Conservation (phyloP, 1,140 invertebrate species). For the Drosophila pseudoobscura region DNA sequence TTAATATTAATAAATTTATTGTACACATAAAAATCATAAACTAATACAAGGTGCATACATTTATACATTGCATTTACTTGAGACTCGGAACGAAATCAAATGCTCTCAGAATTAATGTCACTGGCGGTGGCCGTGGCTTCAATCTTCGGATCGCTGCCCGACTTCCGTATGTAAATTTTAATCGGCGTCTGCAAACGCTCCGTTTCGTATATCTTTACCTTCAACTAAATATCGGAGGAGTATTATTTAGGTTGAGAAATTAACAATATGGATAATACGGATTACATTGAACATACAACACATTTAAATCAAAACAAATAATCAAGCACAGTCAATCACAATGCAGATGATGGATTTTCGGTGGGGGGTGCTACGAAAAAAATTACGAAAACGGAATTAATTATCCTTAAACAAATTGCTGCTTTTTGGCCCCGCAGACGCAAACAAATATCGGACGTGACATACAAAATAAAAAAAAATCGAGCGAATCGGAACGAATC, state of each 20-base stretch:
- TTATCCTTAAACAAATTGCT: conserved; percentile 10
- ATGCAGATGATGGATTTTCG: conserved; percentile 21
- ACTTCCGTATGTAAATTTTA: conserved; percentile 56
- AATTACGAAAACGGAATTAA: conserved; percentile 18
- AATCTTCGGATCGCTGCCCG: conserved; percentile 15
- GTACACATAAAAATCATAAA: conserved; percentile 39
- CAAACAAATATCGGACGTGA: conserved; percentile 22
- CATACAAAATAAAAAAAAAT: conserved; percentile 4
- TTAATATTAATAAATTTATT: conserved; percentile 41
- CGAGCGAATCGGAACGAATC: not conserved
- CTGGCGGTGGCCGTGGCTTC: not conserved
- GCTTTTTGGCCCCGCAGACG: conserved; percentile 2
- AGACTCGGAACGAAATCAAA: conserved; percentile 30
- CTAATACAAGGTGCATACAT: conserved; percentile 40
- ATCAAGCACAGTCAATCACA: conserved; percentile 54
- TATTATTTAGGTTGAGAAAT: conserved; percentile 25
- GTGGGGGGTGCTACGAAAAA: not conserved
- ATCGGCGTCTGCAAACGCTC: conserved; percentile 66
- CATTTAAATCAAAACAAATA: conserved; percentile 72
- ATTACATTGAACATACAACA: conserved; percentile 47
- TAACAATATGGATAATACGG: conserved; percentile 28
- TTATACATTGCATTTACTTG: conserved; percentile 54
- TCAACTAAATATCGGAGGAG: conserved; percentile 65
- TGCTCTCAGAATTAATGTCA: too few species aligned
- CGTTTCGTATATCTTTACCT: conserved; percentile 75